Evolutionary conservation across 2,113 vertebrate species (phyloP).

Genomic region (Condylura cristata): DNA sequence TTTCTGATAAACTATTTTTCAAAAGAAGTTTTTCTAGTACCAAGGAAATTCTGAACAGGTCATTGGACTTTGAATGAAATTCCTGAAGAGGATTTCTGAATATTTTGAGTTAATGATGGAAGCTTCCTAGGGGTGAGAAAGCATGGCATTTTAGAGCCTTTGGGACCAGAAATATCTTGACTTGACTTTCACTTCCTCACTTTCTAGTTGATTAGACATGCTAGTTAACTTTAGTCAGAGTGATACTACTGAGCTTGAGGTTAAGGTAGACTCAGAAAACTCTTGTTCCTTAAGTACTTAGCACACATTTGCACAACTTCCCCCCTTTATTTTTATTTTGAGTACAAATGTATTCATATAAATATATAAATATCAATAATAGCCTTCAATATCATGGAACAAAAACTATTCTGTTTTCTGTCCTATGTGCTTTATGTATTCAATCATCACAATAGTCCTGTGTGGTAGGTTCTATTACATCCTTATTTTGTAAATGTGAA

Average conservation of each 20-base stretch:
- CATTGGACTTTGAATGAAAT: not conserved
- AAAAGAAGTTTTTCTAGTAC: not conserved
- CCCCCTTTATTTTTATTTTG: not conserved
- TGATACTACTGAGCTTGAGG: not conserved
- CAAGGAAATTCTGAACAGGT: not conserved
- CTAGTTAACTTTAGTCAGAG: not conserved
- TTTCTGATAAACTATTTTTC: slow-evolving; percentile 16
- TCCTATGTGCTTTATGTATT: not conserved
- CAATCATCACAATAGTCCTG: not conserved
- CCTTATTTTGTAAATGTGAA: not conserved
- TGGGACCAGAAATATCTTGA: not conserved
- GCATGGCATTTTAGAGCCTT: not conserved
- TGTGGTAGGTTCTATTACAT: not conserved
- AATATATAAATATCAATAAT: not conserved
- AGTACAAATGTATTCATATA: not conserved
- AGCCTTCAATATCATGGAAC: not conserved
- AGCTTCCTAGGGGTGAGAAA: not conserved
- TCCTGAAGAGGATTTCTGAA: not conserved
- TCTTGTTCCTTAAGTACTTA: not conserved
- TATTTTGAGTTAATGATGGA: not conserved
- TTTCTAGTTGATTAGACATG: not conserved
- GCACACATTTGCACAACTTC: too few relatives aligned
- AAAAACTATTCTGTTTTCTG: not conserved
- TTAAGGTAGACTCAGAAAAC: not conserved
- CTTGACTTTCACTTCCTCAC: not conserved